Percentiles rank a stretch among this genome's conserved stretches.
Evolutionary conservation across 2,797 vertebrate species (phyloP).

Genomic region (Oophaga sylvatica): DNA sequence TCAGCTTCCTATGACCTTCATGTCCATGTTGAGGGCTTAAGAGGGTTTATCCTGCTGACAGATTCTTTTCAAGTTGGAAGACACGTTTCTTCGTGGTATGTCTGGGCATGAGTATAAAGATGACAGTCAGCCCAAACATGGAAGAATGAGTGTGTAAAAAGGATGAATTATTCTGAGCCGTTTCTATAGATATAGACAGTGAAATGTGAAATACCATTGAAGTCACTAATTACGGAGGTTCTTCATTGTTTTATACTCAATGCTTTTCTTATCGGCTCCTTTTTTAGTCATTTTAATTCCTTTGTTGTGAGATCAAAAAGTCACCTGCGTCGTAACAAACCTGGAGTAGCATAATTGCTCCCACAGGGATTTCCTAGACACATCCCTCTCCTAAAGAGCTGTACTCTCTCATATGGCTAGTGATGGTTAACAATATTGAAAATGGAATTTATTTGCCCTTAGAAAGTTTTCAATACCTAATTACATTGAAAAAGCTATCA

Average conservation of each 20-base stretch:
- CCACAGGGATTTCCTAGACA: conserved; percentile 52
- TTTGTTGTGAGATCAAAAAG: conserved; percentile 36
- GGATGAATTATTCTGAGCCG: not conserved
- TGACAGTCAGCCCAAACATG: not conserved
- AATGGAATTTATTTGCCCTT: conserved; percentile 19
- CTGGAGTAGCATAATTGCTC: conserved; percentile 54
- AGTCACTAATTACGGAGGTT: conserved; percentile 31
- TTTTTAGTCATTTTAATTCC: conserved; percentile 28
- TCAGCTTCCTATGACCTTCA: no score
- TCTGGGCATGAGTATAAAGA: not conserved
- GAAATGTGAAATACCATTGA: not conserved
- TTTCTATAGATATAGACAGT: not conserved
- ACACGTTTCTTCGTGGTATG: no score
- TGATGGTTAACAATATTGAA: conserved; percentile 9
- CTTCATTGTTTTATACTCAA: conserved; percentile 24
- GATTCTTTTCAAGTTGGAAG: no score
- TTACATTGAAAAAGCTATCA: not conserved
- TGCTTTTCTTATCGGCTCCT: conserved; percentile 5
- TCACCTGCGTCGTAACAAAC: conserved; percentile 28
- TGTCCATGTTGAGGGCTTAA: no score
- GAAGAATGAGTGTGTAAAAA: not conserved
- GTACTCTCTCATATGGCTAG: not conserved
- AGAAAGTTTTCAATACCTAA: conserved; percentile 1
- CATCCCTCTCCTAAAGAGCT: conserved; percentile 25
- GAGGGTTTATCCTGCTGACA: no score